phyloP scores from a whole-genome alignment of 2,113 vertebrate species.

The Chloebia gouldiae region DNA sequence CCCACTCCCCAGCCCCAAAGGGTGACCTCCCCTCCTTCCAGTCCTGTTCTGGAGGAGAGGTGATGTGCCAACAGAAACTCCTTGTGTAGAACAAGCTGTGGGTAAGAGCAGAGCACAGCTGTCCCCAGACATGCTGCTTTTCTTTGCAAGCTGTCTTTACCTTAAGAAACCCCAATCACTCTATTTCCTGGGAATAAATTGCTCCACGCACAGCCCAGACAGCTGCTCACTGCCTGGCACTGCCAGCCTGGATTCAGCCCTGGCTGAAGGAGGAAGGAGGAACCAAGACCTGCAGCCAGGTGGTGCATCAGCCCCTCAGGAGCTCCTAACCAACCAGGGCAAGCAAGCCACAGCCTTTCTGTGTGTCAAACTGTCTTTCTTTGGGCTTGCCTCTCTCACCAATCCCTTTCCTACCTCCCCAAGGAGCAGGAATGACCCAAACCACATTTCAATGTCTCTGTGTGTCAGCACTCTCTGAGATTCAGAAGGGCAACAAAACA shows the following conservation, averaged over 20 bases:
- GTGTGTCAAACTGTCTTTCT: not conserved
- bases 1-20: not conserved
- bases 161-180: slow-evolving; percentile 17
- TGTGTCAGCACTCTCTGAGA: not conserved
- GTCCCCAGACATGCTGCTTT: not conserved
- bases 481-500: not conserved
- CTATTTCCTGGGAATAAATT: not conserved
- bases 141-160: not conserved
- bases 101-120: not conserved
- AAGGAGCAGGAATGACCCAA: not conserved
- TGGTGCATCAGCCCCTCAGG: not conserved
- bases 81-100: not conserved
- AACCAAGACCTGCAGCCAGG: not conserved
- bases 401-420: not conserved
- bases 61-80: not conserved
- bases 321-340: not conserved
- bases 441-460: not conserved
- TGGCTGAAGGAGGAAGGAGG: not conserved
- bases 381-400: not conserved
- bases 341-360: not conserved
- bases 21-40: not conserved
- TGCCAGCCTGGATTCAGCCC: not conserved
- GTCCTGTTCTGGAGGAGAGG: not conserved
- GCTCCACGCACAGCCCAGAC: not conserved
- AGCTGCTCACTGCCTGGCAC: not conserved